Evolutionary conservation across 2,888 invertebrate genomes (phyloP), one percentile per base, ranked within the genome.

Genomic region (Ormyrus nitidulus): DNA sequence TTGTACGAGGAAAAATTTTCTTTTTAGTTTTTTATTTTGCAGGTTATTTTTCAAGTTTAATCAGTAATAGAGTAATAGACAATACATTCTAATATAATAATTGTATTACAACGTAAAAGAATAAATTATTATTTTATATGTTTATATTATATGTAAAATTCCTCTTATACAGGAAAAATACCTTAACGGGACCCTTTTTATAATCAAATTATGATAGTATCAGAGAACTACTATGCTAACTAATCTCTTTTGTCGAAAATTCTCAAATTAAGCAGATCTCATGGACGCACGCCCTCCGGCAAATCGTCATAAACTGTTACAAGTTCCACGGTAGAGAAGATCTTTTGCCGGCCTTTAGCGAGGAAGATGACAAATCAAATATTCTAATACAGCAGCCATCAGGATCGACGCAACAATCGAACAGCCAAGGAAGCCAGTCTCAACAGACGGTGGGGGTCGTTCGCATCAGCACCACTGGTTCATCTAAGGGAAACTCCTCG

Each of bases 221-320:
- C 10, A 4, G 11, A 64, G 77, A 73, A 13, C 74, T 6, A 82
- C 68, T 74, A 77, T 70, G 77, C 79, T 82, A 82, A 82, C 81
- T 79, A 74, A 82, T 79, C 70, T 66, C 51, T 53, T 72, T 65
- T 53, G 74, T 70, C 56, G 13, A 61, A 75, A 61, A 58, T 78
- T 82, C 53, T 75, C 46, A 78, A 80, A 82, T 78, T 72, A 80
- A 82, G 69, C 91, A 98, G 98, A 98, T 98, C 91, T 98, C 98
- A 76, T 99, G 99, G 98, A 99, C 98, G 48, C 98, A 98, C 91
- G 98, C 98, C 51, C 92, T 99, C 85, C 93, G 98, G 69, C 98
- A 98, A 92, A 98, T 99, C 86, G 98, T 99, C 81, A 96, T 98
- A 88, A 98, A 98, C 92, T 99, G 99, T 92, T 99, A 99, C 93